These are phyloP conservation scores for Dysidea cf. avara DNA, from an alignment of 37 sponge, comb jelly and placozoan species.

Conservation along the genomic window DNA sequence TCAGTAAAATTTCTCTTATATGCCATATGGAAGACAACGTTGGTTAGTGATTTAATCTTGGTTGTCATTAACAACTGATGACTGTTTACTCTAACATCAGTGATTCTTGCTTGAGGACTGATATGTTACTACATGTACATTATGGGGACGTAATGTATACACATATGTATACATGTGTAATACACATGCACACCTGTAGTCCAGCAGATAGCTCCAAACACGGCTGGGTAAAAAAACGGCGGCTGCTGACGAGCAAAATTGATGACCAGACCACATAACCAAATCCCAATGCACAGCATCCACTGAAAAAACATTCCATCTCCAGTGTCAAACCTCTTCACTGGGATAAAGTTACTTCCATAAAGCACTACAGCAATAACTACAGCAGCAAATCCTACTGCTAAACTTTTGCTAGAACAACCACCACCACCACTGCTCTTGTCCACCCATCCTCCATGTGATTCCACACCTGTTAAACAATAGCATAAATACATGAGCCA, in stretches of 20 bases:
- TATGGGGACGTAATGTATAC: too few species aligned
- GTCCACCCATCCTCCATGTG: neutral
- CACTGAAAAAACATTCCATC: slow-evolving; percentile 93
- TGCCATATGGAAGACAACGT: too few species aligned
- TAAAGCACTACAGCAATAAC: slow-evolving; percentile 65
- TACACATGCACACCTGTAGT: slow-evolving; percentile 79
- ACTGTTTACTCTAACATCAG: too few species aligned
- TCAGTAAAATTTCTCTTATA: too few species aligned
- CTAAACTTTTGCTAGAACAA: neutral
- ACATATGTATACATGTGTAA: too few species aligned
- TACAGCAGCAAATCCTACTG: slow-evolving; percentile 49
- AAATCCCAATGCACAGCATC: slow-evolving; percentile 85
- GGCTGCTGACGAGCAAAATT: slow-evolving; percentile 54
- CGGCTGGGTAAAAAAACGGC: slow-evolving; percentile 59
- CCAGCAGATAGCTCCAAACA: slow-evolving; percentile 77
- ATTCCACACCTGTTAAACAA: too few species aligned
- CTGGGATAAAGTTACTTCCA: slow-evolving; percentile 84
- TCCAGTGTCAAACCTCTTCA: slow-evolving; percentile 89
- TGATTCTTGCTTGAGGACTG: too few species aligned
- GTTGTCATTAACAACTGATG: too few species aligned
- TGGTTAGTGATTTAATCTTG: too few species aligned
- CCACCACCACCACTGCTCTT: neutral
- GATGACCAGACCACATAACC: slow-evolving; percentile 76
- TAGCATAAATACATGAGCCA: too few species aligned
- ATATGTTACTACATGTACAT: too few species aligned